Evolutionary conservation across 2,888 invertebrate species (phyloP), one percentile per base, ranked within the genome.

Genomic region (Muschampia plurimacula): DNA sequence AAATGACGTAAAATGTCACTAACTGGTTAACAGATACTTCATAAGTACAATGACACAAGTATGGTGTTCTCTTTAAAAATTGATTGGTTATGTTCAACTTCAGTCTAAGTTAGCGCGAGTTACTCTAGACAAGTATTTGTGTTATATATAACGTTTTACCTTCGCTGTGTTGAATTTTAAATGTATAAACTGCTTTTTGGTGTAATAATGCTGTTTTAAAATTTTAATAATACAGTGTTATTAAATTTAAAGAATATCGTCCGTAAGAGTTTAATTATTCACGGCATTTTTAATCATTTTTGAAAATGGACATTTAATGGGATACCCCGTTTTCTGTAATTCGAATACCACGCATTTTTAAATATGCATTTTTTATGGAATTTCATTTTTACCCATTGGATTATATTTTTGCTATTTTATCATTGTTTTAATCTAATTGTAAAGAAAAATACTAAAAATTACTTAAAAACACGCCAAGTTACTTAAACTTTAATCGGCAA

Each of bases 111-210:
- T 1, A 13, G 22, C 32, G 66, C 52, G 39, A 22, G 49, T 59
- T 44, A 57, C 12, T 66, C 49, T 66, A 77, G 74, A 76, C 77
- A 85, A 84, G 83, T 85, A 84, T 85, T 86, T 77, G 70, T 75
- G 71, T 71, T 62, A 32, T 4, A 32, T 65, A 74, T 49, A 52
- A 52, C 64, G 66, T 69, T 74, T 62, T 74, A 59, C 32, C 68
- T 68, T 65, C 64, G 67, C 71, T 66, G 64, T 73, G 68, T 73
- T 73, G 69, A 68, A 68, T 64, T 73, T 67, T 68, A 49, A 73
- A 72, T 72, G 72, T 72, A 72, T 72, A 75, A 72, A 74, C 74
- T 65, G 77, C 78, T 77, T 77, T 65, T 77, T 41, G 74, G 75
- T 76, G 77, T 77, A 67, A 74, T 74, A 67, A 72, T 72, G 74